phyloP scores from a whole-genome alignment of 2,888 invertebrate genomes.

The Clostera curtula region DNA sequence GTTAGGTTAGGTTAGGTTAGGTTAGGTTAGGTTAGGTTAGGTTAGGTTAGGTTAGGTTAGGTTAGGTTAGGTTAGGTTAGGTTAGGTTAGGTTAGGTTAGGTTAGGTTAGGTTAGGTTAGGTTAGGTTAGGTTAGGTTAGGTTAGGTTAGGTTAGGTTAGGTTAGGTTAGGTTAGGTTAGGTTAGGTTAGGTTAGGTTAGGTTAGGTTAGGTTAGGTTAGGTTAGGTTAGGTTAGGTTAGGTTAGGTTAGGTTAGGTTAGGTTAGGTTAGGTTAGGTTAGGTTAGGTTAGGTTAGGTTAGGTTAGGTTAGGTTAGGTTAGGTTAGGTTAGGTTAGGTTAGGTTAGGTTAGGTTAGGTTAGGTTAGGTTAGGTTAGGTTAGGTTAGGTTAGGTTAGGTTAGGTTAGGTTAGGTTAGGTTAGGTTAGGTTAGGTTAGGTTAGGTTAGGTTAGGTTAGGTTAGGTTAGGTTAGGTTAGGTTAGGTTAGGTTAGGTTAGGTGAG shows the following conservation, averaged over 20 bases:
- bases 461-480: slow-evolving; percentile 5
- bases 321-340: slow-evolving; percentile 7
- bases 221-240: slow-evolving; percentile 5
- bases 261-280: slow-evolving; percentile 4
- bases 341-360: slow-evolving; percentile 6
- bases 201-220: slow-evolving; percentile 4
- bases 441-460: slow-evolving; percentile 6
- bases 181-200: slow-evolving; percentile 5
- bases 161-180: slow-evolving; percentile 7
- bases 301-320: slow-evolving; percentile 9
- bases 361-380: slow-evolving; percentile 5
- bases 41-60: slow-evolving; percentile 10
- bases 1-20: slow-evolving; percentile 13
- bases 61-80: slow-evolving; percentile 5
- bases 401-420: slow-evolving; percentile 4
- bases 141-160: slow-evolving; percentile 2
- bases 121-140: slow-evolving; percentile 5
- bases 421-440: slow-evolving; percentile 4
- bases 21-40: slow-evolving; percentile 14
- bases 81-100: slow-evolving; percentile 8
- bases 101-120: slow-evolving; percentile 8
- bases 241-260: slow-evolving; percentile 5
- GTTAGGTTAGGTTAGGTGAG: slow-evolving; percentile 8
- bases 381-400: slow-evolving; percentile 5
- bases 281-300: slow-evolving; percentile 7